These are phyloP conservation scores for Pseudomyrmex pallidus DNA, from an alignment of 1,140 invertebrate genomes.

Conservation along the genomic window DNA sequence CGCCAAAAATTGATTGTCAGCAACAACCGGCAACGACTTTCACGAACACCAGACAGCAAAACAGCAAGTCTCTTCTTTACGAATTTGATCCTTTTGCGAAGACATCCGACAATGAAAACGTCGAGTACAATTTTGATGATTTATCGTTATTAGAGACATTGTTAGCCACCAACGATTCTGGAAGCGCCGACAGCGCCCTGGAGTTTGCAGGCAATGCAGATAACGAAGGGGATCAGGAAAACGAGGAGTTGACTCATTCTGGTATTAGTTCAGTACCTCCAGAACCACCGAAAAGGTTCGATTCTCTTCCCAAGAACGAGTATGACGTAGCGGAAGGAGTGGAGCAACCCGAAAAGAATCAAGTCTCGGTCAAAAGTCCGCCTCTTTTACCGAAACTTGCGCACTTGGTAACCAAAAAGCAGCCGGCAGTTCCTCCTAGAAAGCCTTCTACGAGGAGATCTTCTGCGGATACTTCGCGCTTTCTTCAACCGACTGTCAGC, in stretches of 20 bases:
- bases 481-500: background rate
- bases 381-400: conserved; percentile 81
- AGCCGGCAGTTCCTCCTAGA: conserved; percentile 81
- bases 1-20: conserved; percentile 43
- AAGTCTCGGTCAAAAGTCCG: conserved; percentile 74
- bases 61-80: conserved; percentile 77
- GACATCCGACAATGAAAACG: conserved; percentile 58
- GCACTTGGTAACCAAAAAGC: conserved; percentile 77
- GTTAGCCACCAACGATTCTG: conserved; percentile 75
- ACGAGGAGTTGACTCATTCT: conserved; percentile 66
- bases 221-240: conserved; percentile 69
- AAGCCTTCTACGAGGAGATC: conserved; percentile 56
- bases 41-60: conserved; percentile 53
- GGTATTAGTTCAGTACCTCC: conserved; percentile 77
- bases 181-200: conserved; percentile 74
- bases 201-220: conserved; percentile 74
- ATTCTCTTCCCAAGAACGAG: conserved; percentile 83
- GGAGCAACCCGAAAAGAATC: conserved; percentile 69
- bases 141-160: conserved; percentile 78
- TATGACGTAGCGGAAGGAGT: conserved; percentile 78
- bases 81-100: conserved; percentile 80
- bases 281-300: conserved; percentile 84
- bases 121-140: conserved; percentile 79
- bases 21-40: background rate
- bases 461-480: background rate